Evolutionary conservation across 2,888 invertebrate genomes (phyloP).

Genomic region (Leucoptera coffeella): DNA sequence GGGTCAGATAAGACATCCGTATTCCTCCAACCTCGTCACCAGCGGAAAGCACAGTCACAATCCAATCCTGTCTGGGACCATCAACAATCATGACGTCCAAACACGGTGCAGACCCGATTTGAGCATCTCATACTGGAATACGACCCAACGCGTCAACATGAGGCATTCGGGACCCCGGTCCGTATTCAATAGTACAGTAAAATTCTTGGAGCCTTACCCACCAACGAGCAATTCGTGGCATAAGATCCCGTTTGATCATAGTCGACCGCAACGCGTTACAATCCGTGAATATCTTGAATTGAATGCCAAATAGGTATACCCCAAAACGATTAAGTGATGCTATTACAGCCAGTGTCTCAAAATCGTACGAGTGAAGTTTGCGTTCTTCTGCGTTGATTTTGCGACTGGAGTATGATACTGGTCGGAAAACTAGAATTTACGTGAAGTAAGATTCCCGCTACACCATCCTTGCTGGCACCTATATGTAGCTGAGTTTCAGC

Average conservation of each 20-base stretch:
- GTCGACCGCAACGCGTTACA: neutral
- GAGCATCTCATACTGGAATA: too few species aligned
- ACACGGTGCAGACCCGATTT: too few species aligned
- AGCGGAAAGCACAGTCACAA: too few species aligned
- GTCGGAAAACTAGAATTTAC: neutral
- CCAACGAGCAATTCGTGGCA: too few species aligned
- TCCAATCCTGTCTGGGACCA: too few species aligned
- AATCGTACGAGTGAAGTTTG: neutral
- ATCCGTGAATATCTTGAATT: neutral
- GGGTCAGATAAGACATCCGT: too few species aligned
- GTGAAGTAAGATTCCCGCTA: neutral
- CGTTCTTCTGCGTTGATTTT: neutral
- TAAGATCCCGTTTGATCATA: too few species aligned
- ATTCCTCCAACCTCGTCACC: too few species aligned
- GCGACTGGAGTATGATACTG: slow-evolving; percentile 1
- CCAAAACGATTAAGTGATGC: too few species aligned
- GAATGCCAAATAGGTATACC: neutral
- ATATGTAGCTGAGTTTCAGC: slow-evolving; percentile 1
- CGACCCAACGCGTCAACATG: too few species aligned
- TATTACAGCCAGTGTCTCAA: neutral
- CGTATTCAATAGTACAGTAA: neutral
- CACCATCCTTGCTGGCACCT: neutral
- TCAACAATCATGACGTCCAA: too few species aligned
- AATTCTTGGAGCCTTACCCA: neutral
- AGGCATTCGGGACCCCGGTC: too few species aligned